These are phyloP conservation scores for Atlantisia rogersi DNA, from an alignment of 2,113 vertebrate genomes.

Conservation along the genomic window DNA sequence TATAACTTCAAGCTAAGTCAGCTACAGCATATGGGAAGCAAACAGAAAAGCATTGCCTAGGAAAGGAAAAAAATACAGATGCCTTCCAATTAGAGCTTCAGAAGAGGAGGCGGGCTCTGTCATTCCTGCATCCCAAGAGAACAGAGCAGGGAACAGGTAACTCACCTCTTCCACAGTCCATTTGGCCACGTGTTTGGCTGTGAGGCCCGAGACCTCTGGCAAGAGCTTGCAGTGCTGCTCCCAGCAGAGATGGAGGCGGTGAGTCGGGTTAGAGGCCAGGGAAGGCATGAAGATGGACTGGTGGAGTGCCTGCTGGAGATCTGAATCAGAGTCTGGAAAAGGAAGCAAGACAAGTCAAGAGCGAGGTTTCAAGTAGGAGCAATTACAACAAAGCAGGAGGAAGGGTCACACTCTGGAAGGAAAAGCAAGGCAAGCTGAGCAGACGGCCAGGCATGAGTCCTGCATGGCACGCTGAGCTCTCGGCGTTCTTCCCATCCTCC, in stretches of 20 bases:
- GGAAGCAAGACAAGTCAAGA: background rate
- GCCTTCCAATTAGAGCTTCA: background rate
- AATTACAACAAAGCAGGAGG: background rate
- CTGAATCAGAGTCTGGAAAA: slow-evolving; percentile 72
- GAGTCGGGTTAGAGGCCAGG: slow-evolving; percentile 79
- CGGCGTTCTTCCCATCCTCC: background rate
- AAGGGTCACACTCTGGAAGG: background rate
- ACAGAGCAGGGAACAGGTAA: background rate
- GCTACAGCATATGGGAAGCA: background rate
- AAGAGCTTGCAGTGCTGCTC: slow-evolving; percentile 91
- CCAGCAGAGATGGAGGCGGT: slow-evolving; percentile 89
- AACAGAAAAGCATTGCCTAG: background rate
- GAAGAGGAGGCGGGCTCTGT: background rate
- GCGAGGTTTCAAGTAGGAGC: background rate
- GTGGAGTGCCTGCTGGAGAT: slow-evolving; percentile 89
- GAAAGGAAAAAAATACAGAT: background rate
- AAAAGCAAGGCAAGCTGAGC: background rate
- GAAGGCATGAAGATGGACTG: slow-evolving; percentile 90
- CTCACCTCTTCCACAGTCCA: slow-evolving; percentile 90
- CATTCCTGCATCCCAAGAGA: background rate
- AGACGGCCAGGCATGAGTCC: background rate
- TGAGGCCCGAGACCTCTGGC: slow-evolving; percentile 88
- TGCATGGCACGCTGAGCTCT: background rate
- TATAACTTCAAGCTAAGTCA: slow-evolving; percentile 24
- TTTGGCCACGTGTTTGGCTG: slow-evolving; percentile 86